These are phyloP conservation scores for Aphidius ervi DNA, from an alignment of 1,140 invertebrate species.

Conservation along the genomic window DNA sequence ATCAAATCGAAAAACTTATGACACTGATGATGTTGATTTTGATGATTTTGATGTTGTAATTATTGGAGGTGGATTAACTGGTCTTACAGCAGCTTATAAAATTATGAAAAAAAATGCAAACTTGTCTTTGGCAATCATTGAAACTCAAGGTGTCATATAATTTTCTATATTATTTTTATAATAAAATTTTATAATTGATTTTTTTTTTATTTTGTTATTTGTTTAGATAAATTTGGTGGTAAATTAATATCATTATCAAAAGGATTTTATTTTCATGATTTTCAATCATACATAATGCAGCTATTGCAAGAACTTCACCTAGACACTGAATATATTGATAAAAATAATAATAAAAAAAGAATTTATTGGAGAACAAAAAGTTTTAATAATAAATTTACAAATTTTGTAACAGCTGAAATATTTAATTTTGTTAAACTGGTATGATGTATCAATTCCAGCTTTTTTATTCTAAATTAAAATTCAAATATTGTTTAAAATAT, in stretches of 20 bases:
- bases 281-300: conserved; percentile 26
- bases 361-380: conserved; percentile 18
- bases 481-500: conserved; percentile 2
- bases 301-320: conserved; percentile 22
- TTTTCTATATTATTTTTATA: neutral
- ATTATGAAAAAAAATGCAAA: conserved; percentile 26
- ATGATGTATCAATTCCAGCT: conserved; percentile 7
- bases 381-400: conserved; percentile 14
- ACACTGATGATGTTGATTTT: conserved; percentile 14
- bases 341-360: conserved; percentile 5
- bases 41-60: conserved; percentile 36
- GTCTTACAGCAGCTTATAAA: conserved; percentile 33
- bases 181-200: neutral
- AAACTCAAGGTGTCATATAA: conserved; percentile 28
- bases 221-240: conserved; percentile 29
- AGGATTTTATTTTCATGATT: conserved; percentile 25
- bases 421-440: conserved; percentile 32
- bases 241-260: conserved; percentile 16
- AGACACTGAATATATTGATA: neutral
- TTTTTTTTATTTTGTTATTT: neutral
- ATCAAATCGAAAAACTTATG: too few species aligned
- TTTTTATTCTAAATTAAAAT: conserved; percentile 3
- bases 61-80: conserved; percentile 36
- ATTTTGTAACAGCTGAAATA: conserved; percentile 27
- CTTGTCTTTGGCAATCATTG: conserved; percentile 32